Base-by-base conservation (phyloP, 2,797 vertebrate species). In the Mormyrops boulengeri region DNA sequence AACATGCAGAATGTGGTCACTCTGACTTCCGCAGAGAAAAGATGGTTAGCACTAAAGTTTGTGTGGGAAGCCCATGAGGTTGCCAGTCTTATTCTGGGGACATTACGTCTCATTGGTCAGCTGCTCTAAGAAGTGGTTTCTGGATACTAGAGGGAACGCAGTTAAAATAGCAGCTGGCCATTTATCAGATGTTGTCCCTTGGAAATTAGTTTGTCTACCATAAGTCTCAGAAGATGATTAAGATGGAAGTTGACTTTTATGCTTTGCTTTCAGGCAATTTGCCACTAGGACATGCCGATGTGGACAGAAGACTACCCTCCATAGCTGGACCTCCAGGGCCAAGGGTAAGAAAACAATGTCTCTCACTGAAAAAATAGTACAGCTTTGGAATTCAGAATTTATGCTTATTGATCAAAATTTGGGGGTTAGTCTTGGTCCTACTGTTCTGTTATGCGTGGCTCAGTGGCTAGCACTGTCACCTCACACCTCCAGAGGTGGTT, bases 231-330 rank as follows among this genome's bases (percentile, higher is more conserved):
- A 88, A 73, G 53, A 88, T 84, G 17, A 12, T 44, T 41, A 38
- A 26, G 53, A 85, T 69, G 52, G 69, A 90, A 69, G 55, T 55
- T 34, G 38, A 88, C 53, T 89, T 88, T 4, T 14, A 89, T 88
- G 80, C 19, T 90, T 90, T 89, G 86, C 62, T 90, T 92, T 90
- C 55, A 91, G 91, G 3, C 38, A 84, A 47, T 50, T 41, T 73
- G 26, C 50, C 53, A 73, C 60, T 44, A 88, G 80, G 50, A 11
- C 14, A 38, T 69, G 88, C 26, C 9, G 22, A 60, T 3, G 26
- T 17, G 82, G n/a, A 53, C 44, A 89, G 88, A 69, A 44, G 41
- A 57, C 57, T 41, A 11, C 14, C 38, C 50, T 49, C 30, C 26
- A 88, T 19, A 77, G 8, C n/a, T 22, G 90, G 77, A 52, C 69